Evolutionary conservation across 2,888 invertebrate genomes (phyloP), one percentile per base, ranked within the genome.

Genomic region (Leptopilina myrica): DNA sequence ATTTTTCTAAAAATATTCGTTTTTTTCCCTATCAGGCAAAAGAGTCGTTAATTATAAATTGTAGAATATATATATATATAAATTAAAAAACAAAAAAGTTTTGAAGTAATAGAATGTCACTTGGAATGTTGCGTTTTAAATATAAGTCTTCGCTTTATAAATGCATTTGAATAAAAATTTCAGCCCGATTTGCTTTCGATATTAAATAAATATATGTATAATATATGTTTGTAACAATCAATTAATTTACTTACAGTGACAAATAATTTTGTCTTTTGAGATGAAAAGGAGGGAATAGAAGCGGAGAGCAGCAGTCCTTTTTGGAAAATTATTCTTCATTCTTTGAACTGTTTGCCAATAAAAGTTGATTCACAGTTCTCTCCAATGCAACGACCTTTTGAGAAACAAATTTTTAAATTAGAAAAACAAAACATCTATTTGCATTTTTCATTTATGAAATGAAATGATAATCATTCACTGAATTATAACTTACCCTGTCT

Each of bases 311-410:
- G 49, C 49, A 49, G 12, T 49, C 79, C 53, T 79, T 77, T 73
- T 78, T 80, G 69, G 69, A 40, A 79, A 82, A 79, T 85, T 84
- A 84, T 82, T 83, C 76, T 73, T 82, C 82, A 76, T 79, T 80
- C 62, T 64, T 77, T 66, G 87, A 85, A 73, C 84, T 77, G 81
- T 88, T 88, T 53, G 86, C 82, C 78, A 87, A 76, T 67, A 87
- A 85, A 40, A 90, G 86, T 79, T 89, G 88, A 69, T 85, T 85
- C 43, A 91, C 85, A 76, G 88, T 89, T 88, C 76, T 90, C 88
- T 91, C 91, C 79, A 91, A 84, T 20, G 82, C 85, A 15, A 86
- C 86, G 77, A 91, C 88, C 91, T 90, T 78, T 78, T 65, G 56
- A 76, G 43, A 59, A 11, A 78, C 4, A 75, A 77, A 56, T 59